Evolutionary conservation across 2,888 invertebrate species (phyloP).

Genomic region (Heliconius aoede): DNA sequence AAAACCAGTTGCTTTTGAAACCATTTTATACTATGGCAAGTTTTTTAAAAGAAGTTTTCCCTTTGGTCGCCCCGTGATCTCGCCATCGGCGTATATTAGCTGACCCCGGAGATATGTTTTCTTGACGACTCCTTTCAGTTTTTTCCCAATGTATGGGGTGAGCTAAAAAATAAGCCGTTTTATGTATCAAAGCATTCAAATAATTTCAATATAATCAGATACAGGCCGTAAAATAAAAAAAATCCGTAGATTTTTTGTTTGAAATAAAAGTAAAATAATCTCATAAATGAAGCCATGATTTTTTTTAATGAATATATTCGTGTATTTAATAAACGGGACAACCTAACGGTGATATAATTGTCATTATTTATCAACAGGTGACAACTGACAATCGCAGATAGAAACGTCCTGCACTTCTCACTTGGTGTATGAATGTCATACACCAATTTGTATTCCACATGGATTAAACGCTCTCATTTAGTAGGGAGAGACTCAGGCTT

Average conservation of each 20-base stretch:
- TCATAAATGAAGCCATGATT: too few species aligned
- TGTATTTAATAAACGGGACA: neutral
- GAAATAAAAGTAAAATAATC: too few species aligned
- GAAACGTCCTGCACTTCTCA: too few species aligned
- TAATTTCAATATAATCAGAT: neutral
- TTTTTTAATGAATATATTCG: too few species aligned
- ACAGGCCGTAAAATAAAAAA: neutral
- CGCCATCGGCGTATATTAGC: conserved; percentile 81
- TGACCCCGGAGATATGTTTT: conserved; percentile 87
- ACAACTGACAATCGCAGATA: too few species aligned
- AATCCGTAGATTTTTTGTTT: neutral
- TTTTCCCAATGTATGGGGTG: conserved; percentile 86
- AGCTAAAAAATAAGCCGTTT: conserved; percentile 68
- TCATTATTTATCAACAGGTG: neutral
- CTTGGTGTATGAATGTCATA: too few species aligned
- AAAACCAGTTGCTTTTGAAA: neutral
- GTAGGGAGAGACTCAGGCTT: too few species aligned
- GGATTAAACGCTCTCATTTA: too few species aligned
- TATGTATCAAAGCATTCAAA: neutral
- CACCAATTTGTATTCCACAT: too few species aligned
- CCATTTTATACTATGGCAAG: conserved; percentile 13
- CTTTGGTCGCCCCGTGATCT: conserved; percentile 64
- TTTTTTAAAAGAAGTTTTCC: conserved; percentile 74
- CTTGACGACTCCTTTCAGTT: conserved; percentile 85
- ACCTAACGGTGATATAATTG: neutral